phyloP scores from a whole-genome alignment of 1,140 invertebrate genomes.

The Bombyx mandarina region DNA sequence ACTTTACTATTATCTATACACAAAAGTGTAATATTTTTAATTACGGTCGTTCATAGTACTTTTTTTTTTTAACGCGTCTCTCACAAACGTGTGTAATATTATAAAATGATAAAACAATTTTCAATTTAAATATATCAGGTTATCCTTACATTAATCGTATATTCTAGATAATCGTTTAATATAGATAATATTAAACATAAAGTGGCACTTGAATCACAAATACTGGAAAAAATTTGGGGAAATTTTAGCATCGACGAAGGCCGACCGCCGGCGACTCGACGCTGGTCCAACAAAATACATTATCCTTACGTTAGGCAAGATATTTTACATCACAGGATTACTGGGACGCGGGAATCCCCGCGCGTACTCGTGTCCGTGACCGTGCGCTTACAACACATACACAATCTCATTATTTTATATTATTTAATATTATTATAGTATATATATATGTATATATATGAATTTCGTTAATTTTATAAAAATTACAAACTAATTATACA shows the following conservation, averaged over 20 bases:
- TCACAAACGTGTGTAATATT: slow-evolving; percentile 70
- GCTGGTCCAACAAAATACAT: slow-evolving; percentile 44
- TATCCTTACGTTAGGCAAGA: slow-evolving; percentile 53
- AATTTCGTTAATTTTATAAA: slow-evolving; percentile 56
- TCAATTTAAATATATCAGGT: slow-evolving; percentile 71
- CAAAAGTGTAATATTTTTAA: slow-evolving; percentile 71
- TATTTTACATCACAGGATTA: slow-evolving; percentile 48
- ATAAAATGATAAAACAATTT: slow-evolving; percentile 73
- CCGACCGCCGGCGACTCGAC: slow-evolving; percentile 33
- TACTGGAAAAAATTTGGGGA: slow-evolving; percentile 73
- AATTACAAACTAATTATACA: slow-evolving; percentile 65
- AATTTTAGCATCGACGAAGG: slow-evolving; percentile 56
- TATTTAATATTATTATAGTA: too few species aligned
- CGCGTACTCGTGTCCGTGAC: neutral
- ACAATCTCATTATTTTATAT: too few species aligned
- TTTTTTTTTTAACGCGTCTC: slow-evolving; percentile 64
- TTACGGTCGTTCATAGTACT: slow-evolving; percentile 59
- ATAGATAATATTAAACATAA: slow-evolving; percentile 69
- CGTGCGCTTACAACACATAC: too few species aligned
- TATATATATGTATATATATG: slow-evolving; percentile 24
- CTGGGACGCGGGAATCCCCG: slow-evolving; percentile 28
- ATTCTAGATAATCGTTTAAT: slow-evolving; percentile 73
- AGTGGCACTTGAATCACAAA: slow-evolving; percentile 75
- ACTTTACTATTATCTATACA: slow-evolving; percentile 70
- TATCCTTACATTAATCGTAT: slow-evolving; percentile 72